Percentiles rank a stretch among this genome's conserved stretches.
Evolutionary conservation across 37 sponge, comb jelly and placozoan genomes (phyloP).

Genomic region (Petrosia ficiformis): DNA sequence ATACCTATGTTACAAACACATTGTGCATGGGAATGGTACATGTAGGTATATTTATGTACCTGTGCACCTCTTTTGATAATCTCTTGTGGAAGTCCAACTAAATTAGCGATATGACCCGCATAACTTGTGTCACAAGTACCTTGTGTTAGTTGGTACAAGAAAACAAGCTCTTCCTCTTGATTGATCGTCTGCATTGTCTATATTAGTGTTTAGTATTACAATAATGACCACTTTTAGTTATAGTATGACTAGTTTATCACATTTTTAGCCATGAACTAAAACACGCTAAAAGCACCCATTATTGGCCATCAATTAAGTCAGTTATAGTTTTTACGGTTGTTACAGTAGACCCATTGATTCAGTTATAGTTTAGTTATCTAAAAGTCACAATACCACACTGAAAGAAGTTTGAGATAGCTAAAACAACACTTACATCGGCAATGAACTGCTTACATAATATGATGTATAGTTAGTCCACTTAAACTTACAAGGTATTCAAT

Average conservation of each 20-base stretch:
- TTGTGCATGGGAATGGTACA: background rate
- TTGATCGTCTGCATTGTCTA: slow-evolving; percentile 83
- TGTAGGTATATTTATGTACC: slow-evolving; percentile 7
- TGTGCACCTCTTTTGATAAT: slow-evolving; percentile 76
- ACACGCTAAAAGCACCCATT: no score
- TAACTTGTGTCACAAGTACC: slow-evolving; percentile 71
- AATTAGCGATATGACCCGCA: slow-evolving; percentile 89
- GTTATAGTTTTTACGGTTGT: background rate
- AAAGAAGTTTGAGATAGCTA: no score
- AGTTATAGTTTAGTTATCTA: no score
- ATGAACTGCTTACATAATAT: no score
- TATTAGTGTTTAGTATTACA: background rate
- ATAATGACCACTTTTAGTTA: background rate
- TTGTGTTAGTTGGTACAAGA: slow-evolving; percentile 83
- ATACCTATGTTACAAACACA: slow-evolving; percentile 23
- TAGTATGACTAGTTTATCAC: background rate
- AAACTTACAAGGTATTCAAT: slow-evolving; percentile 80
- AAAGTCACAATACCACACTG: background rate
- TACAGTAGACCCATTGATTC: slow-evolving; percentile 1
- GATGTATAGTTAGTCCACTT: no score
- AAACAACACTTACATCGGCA: no score
- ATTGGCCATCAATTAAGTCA: background rate
- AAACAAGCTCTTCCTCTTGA: slow-evolving; percentile 82
- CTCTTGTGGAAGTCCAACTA: slow-evolving; percentile 55
- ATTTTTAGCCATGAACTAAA: background rate